These are phyloP conservation scores for Centropus bengalensis DNA, from an alignment of 2,113 vertebrate species.

Conservation along the genomic window DNA sequence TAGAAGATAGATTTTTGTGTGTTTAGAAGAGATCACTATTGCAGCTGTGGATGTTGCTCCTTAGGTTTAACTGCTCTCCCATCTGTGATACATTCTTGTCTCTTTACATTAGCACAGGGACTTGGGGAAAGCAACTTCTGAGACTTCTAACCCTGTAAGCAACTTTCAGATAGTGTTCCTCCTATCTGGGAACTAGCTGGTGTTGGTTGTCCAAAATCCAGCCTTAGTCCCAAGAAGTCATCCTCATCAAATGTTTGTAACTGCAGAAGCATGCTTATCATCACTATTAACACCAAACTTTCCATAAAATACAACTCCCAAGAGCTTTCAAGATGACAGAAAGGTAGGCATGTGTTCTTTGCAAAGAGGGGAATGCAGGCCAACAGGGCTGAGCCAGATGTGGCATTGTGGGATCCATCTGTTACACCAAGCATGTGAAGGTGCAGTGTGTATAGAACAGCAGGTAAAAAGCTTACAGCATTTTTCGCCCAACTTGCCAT, in stretches of 20 bases:
- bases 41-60: not conserved
- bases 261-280: not conserved
- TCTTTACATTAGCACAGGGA: not conserved
- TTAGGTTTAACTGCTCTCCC: not conserved
- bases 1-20: not conserved
- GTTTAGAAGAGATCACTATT: not conserved
- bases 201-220: not conserved
- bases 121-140: not conserved
- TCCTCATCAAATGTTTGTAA: rapidly evolving
- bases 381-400: not conserved
- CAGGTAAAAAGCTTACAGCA: not conserved
- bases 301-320: not conserved
- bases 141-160: not conserved
- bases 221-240: not conserved
- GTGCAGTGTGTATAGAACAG: not conserved
- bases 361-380: not conserved
- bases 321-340: not conserved
- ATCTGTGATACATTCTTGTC: not conserved
- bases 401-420: not conserved
- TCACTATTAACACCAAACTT: not conserved
- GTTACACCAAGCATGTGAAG: not conserved
- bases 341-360: not conserved
- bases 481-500: not conserved
- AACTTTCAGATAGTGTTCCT: not conserved
- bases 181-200: not conserved